phyloP scores from a whole-genome alignment of 1,140 invertebrate species.

The Holcopasites calliopsidis region DNA sequence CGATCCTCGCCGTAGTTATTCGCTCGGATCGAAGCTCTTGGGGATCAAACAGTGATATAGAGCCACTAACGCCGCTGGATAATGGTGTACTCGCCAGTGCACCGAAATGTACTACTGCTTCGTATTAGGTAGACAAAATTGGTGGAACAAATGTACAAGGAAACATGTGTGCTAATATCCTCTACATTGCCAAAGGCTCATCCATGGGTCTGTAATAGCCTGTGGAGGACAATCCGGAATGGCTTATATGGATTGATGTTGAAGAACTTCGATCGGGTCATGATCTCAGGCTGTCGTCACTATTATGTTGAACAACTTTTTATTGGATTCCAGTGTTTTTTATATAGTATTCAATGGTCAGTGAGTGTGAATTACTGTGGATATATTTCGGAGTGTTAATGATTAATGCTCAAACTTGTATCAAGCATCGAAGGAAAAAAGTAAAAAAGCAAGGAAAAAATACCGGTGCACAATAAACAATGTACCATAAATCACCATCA shows the following conservation, averaged over 20 bases:
- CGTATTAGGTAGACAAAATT: neutral
- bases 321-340: too few relatives aligned
- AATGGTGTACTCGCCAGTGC: conserved; percentile 21
- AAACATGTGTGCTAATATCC: too few relatives aligned
- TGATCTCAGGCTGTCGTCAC: too few relatives aligned
- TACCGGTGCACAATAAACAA: neutral
- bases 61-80: conserved; percentile 18
- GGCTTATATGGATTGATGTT: neutral
- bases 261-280: too few relatives aligned
- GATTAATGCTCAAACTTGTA: too few relatives aligned
- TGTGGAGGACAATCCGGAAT: too few relatives aligned
- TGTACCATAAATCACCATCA: neutral
- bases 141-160: neutral
- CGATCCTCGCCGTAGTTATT: conserved; percentile 37
- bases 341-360: too few relatives aligned
- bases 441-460: neutral
- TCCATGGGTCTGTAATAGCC: too few relatives aligned
- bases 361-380: too few relatives aligned
- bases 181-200: too few relatives aligned
- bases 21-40: conserved; percentile 41
- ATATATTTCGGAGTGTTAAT: too few relatives aligned
- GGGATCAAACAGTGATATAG: conserved; percentile 44
- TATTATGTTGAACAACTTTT: too few relatives aligned
- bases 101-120: neutral
- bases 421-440: neutral